These are phyloP conservation scores for Neoascia interrupta DNA, from an alignment of 2,888 invertebrate genomes.

Conservation along the genomic window DNA sequence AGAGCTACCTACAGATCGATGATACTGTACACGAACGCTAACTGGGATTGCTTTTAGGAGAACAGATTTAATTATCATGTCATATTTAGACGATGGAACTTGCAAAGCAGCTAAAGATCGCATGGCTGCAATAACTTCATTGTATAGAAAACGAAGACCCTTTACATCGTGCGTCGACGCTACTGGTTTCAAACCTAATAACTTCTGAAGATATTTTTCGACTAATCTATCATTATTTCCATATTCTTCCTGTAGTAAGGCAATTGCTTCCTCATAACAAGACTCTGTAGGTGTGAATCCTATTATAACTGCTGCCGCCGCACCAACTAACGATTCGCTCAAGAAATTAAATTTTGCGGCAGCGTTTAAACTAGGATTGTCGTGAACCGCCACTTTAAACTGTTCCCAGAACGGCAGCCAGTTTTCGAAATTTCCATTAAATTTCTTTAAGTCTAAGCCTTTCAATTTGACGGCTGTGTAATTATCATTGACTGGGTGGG, in stretches of 20 bases:
- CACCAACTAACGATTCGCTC: conserved; percentile 35
- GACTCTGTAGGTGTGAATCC: conserved; percentile 52
- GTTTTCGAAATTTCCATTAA: conserved; percentile 53
- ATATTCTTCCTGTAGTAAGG: conserved; percentile 41
- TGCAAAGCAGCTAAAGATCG: conserved; percentile 51
- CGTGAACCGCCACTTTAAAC: conserved; percentile 51
- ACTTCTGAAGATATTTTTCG: conserved; percentile 47
- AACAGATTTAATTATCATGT: conserved; percentile 48
- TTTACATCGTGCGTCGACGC: conserved; percentile 9
- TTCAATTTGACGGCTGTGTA: conserved; percentile 31
- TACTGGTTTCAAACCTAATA: conserved; percentile 31
- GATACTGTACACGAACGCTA: conserved; percentile 26
- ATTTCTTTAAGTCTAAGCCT: conserved; percentile 40
- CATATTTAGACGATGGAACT: conserved; percentile 48
- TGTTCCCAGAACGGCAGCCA: conserved; percentile 61
- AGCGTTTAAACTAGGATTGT: conserved; percentile 32
- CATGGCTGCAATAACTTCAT: conserved; percentile 43
- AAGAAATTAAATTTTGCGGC: conserved; percentile 51
- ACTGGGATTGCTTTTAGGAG: conserved; percentile 42
- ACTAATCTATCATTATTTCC: conserved; percentile 52
- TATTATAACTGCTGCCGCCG: conserved; percentile 36
- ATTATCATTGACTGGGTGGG: no score
- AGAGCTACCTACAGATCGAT: conserved; percentile 20
- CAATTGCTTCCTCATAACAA: conserved; percentile 53
- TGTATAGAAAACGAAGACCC: conserved; percentile 35